These are phyloP conservation scores for Okamejei kenojei DNA, from an alignment of 2,797 vertebrate species.

Conservation along the genomic window DNA sequence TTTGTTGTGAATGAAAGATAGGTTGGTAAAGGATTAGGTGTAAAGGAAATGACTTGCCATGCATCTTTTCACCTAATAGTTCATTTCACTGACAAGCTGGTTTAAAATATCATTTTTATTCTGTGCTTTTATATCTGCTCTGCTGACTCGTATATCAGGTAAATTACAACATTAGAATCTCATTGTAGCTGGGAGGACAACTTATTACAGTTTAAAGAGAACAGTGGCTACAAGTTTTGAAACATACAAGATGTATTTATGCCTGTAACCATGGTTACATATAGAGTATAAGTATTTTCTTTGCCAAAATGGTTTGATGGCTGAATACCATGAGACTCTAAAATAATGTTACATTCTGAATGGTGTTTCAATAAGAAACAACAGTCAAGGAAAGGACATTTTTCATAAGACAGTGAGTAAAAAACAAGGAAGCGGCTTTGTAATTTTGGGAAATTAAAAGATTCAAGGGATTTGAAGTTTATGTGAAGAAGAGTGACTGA, in stretches of 20 bases:
- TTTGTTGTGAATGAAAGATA: constrained; percentile 14
- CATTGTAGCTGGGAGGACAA: not conserved
- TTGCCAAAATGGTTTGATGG: not conserved
- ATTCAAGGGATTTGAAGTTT: too few species aligned
- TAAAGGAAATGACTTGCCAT: not conserved
- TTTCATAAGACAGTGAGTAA: not conserved
- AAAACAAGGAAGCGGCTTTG: not conserved
- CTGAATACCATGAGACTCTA: not conserved
- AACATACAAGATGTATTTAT: not conserved
- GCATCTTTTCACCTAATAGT: not conserved
- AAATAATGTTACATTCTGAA: not conserved
- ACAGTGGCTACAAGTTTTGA: not conserved
- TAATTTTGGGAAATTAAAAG: too few species aligned
- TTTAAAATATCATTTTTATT: constrained; percentile 22
- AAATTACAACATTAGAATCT: not conserved
- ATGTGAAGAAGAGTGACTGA: too few species aligned
- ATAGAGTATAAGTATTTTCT: not conserved
- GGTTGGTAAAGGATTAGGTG: not conserved
- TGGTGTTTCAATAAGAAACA: not conserved
- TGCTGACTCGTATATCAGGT: not conserved
- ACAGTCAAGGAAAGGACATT: not conserved
- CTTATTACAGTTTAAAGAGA: not conserved
- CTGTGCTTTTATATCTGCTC: not conserved
- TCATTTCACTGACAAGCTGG: not conserved
- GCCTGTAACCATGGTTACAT: not conserved